phyloP scores from a whole-genome alignment of 1,140 invertebrate genomes.

The Philopotamus ludificatus region DNA sequence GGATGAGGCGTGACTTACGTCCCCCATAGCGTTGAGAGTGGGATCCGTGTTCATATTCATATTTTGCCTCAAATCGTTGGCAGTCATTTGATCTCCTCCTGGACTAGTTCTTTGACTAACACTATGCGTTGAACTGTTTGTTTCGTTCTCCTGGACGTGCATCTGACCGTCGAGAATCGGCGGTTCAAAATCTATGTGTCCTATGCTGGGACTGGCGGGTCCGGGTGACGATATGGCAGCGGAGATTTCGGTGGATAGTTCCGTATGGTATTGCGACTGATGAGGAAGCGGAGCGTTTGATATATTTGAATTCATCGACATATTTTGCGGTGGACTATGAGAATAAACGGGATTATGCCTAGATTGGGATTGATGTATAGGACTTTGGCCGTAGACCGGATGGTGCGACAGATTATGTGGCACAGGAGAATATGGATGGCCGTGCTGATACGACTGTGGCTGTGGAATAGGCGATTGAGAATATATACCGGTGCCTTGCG shows the following conservation, averaged over 20 bases:
- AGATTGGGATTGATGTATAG: constrained; percentile 24
- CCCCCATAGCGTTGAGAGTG: constrained; percentile 36
- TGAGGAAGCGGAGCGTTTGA: constrained; percentile 45
- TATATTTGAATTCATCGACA: constrained; percentile 26
- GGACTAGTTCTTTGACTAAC: constrained; percentile 44
- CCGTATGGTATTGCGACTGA: constrained; percentile 69
- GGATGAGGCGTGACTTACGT: constrained; percentile 37
- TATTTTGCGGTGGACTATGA: constrained; percentile 38
- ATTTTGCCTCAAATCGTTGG: constrained; percentile 28
- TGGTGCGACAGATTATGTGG: constrained; percentile 27
- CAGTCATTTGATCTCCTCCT: constrained; percentile 32
- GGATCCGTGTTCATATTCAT: constrained; percentile 10
- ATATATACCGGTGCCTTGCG: constrained; percentile 37
- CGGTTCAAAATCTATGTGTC: constrained; percentile 75
- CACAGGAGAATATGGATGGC: constrained; percentile 29
- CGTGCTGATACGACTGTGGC: constrained; percentile 29
- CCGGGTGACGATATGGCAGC: constrained; percentile 72
- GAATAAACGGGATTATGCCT: constrained; percentile 16
- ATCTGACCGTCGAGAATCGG: constrained; percentile 51
- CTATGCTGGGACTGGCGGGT: constrained; percentile 65
- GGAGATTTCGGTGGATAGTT: constrained; percentile 74
- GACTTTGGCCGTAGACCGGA: constrained; percentile 35
- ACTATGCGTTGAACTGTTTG: constrained; percentile 37
- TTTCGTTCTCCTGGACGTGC: constrained; percentile 31
- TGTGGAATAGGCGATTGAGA: constrained; percentile 37